Evolutionary conservation across 2,113 vertebrate genomes (phyloP), one percentile per base, ranked within the genome.

Genomic region (Ictalurus punctatus): DNA sequence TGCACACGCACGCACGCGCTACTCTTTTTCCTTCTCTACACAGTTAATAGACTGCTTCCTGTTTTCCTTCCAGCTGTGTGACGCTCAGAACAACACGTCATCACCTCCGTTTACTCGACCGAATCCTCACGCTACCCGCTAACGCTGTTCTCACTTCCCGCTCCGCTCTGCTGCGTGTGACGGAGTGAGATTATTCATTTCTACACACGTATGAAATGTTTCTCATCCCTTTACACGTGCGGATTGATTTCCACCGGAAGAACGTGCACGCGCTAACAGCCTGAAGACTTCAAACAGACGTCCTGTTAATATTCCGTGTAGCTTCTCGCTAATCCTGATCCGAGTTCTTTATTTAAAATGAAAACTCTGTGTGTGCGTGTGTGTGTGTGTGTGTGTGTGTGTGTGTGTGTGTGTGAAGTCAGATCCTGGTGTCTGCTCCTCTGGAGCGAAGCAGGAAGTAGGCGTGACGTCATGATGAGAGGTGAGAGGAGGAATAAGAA

Each of bases 401-500:
- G 34, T 34, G 8, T 17, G 10, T 21, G 17, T 73, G 5, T 37
- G 17, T 9, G 73, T 74, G 40, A 48, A 48, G 25, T 78, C 71
- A 73, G 71, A 17, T 30, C 27, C 2, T 67, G 4, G 25, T n/a
- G 9, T 67, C 69, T 19, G 30, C 16, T 71, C 34, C 69, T 37
- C 27, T n/a, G 65, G 69, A 37, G 14, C 6, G 69, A 73, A 73
- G 69, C 34, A 69, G 19, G 73, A 48, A 44, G 52, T 19, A 80
- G 78, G 5, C 2, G 48, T 21, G 2, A 52, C 7, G 1, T 54
- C 5, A 3, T 19, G 52, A 30, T 30, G 48, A 63, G 58, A 25
- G 4, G 30, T 37, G 80, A 59, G 25, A 4, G 80, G 19, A 52
- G 17, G 17, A 27, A 54, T 27, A 12, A 69, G 63, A 69, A 96